A percentile compares a stretch with the other conserved stretches of the same genome.
phyloP scores from a whole-genome alignment of 2,797 vertebrate genomes.

The Kryptopterus vitreolus region DNA sequence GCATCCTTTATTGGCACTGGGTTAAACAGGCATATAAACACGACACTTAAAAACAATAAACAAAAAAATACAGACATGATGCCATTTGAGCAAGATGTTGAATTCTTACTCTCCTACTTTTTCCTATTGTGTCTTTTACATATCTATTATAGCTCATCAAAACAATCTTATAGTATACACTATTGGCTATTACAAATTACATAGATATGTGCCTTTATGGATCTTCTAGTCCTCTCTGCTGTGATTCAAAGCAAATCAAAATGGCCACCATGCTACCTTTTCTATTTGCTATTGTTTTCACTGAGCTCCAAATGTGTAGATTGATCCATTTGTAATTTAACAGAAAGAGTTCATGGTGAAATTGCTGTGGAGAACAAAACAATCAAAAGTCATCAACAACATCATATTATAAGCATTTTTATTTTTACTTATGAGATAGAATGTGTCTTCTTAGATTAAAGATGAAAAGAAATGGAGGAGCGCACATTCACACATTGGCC shows the following conservation, averaged over 20 bases:
- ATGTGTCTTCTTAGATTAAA: background rate
- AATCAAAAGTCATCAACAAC: slow-evolving; percentile 10
- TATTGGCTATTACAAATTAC: background rate
- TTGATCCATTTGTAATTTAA: background rate
- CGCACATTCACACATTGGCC: background rate
- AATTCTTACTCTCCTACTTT: background rate
- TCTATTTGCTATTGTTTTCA: background rate
- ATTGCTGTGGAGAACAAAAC: background rate
- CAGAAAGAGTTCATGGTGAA: background rate
- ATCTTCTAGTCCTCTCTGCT: background rate
- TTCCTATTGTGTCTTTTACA: background rate
- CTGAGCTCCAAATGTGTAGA: background rate
- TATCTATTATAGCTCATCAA: background rate
- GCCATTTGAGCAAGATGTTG: background rate
- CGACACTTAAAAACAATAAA: slow-evolving; percentile 1
- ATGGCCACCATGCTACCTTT: background rate
- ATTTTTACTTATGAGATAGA: background rate
- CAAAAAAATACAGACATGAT: background rate
- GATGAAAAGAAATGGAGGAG: background rate
- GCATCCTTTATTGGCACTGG: background rate
- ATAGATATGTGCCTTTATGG: background rate
- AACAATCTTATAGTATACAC: background rate
- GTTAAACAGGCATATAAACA: background rate
- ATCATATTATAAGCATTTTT: background rate
- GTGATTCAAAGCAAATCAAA: background rate